A percentile compares a stretch with the other conserved stretches of the same genome.
phyloP scores from a whole-genome alignment of 2,797 vertebrate genomes.

The Rhadinocentrus ornatus region DNA sequence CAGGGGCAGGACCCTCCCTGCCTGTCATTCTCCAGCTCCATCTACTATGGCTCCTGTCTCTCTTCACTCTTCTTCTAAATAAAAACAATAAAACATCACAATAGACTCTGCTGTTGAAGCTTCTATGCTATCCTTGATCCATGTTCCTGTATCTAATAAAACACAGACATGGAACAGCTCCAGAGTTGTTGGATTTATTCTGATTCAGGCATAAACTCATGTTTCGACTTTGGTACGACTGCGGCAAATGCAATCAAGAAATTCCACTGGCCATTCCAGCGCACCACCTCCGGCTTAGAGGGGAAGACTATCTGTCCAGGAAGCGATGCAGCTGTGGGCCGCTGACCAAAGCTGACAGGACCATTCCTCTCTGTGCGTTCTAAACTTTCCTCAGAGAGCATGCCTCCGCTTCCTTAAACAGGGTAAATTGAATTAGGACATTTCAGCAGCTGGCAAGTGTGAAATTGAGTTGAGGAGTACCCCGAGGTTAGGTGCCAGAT shows the following conservation, averaged over 20 bases:
- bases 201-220: conserved; percentile 33
- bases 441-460: conserved; percentile 79
- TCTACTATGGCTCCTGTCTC: not conserved
- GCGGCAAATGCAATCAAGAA: conserved; percentile 45
- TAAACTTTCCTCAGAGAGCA: conserved; percentile 71
- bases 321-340: conserved; percentile 41
- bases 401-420: conserved; percentile 73
- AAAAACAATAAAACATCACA: not conserved
- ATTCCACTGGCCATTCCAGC: conserved; percentile 37
- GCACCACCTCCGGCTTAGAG: conserved; percentile 45
- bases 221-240: conserved; percentile 46
- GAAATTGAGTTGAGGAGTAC: conserved; percentile 81
- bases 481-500: conserved; percentile 70
- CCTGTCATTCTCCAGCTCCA: too few species aligned
- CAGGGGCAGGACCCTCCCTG: too few species aligned
- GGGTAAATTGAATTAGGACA: conserved; percentile 82
- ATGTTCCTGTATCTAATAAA: not conserved
- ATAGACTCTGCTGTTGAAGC: not conserved
- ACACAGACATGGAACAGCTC: conserved; percentile 5
- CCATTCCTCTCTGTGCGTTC: conserved; percentile 53
- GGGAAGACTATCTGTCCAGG: conserved; percentile 35
- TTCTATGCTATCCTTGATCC: not conserved
- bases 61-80: not conserved
- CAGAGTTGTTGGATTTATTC: conserved; percentile 17
- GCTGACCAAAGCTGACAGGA: conserved; percentile 67